Evolutionary conservation across 2,113 vertebrate species (phyloP).

Genomic region (Peromyscus californicus): DNA sequence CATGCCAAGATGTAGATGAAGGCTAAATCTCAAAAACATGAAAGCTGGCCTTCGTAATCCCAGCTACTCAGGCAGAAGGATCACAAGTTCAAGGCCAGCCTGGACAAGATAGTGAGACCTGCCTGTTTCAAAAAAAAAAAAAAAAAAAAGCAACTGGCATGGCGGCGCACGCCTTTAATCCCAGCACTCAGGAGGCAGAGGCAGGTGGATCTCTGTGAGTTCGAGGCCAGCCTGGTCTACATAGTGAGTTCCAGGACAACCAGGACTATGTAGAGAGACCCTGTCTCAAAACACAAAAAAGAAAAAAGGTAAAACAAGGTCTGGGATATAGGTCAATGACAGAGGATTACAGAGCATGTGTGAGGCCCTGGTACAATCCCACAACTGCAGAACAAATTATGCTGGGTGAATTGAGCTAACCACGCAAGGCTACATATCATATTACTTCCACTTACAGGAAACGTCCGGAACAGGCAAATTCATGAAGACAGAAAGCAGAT

Average conservation of each 20-base stretch:
- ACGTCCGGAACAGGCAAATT: constrained; percentile 21
- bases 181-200: not conserved
- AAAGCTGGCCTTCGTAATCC: not conserved
- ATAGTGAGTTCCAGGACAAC: not conserved
- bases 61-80: not conserved
- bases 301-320: not conserved
- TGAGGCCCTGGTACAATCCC: not conserved
- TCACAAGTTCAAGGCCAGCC: not conserved
- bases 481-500: constrained; percentile 20
- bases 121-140: not conserved
- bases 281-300: not conserved
- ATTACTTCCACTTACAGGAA: constrained; percentile 47
- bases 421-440: not conserved
- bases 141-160: no score
- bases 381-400: constrained; percentile 8
- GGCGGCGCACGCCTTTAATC: not conserved
- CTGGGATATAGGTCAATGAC: not conserved
- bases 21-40: constrained; percentile 4
- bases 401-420: not conserved
- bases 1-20: not conserved
- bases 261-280: not conserved
- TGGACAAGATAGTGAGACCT: not conserved
- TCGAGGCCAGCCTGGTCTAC: not conserved
- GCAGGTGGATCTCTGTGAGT: no score
- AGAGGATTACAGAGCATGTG: not conserved